These are phyloP conservation scores for Phalloptychus januarius DNA, from an alignment of 2,797 vertebrate genomes.

Conservation along the genomic window DNA sequence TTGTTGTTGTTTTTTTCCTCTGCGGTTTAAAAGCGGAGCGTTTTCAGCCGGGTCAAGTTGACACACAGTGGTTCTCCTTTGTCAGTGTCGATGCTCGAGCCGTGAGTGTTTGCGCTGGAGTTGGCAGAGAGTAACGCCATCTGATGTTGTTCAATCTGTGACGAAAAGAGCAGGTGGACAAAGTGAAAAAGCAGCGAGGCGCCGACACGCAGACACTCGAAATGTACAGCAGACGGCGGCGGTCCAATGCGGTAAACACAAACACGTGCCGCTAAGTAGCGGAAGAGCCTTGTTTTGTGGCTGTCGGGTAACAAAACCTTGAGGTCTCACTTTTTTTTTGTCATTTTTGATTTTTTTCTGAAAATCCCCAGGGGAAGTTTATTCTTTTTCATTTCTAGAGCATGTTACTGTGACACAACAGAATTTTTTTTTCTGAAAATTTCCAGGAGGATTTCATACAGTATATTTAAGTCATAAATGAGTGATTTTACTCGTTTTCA, in stretches of 20 bases:
- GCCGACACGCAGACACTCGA: not conserved
- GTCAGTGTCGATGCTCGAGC: not conserved
- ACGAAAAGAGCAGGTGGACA: slow-evolving; percentile 28
- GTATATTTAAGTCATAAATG: too few relatives aligned
- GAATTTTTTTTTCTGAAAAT: not conserved
- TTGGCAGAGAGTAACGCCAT: slow-evolving; percentile 32
- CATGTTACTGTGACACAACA: not conserved
- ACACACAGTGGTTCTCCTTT: not conserved
- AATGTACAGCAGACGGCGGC: slow-evolving; percentile 2
- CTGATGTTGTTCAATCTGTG: slow-evolving; percentile 25
- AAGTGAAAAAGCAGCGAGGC: slow-evolving; percentile 7
- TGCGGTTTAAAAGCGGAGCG: not conserved
- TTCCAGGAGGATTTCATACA: not conserved
- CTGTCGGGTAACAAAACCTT: not conserved
- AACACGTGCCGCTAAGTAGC: not conserved
- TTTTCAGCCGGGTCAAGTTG: slow-evolving; percentile 19
- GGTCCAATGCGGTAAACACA: not conserved
- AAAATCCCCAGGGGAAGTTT: not conserved
- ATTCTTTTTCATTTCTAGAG: not conserved
- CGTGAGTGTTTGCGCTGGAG: slow-evolving; percentile 1
- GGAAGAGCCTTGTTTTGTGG: not conserved
- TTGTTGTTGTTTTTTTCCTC: not conserved
- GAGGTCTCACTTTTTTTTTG: not conserved
- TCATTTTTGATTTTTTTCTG: not conserved
- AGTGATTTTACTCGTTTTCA: too few relatives aligned